These are phyloP conservation scores for Callinectes sapidus DNA, from an alignment of 2,888 invertebrate genomes.

Conservation along the genomic window DNA sequence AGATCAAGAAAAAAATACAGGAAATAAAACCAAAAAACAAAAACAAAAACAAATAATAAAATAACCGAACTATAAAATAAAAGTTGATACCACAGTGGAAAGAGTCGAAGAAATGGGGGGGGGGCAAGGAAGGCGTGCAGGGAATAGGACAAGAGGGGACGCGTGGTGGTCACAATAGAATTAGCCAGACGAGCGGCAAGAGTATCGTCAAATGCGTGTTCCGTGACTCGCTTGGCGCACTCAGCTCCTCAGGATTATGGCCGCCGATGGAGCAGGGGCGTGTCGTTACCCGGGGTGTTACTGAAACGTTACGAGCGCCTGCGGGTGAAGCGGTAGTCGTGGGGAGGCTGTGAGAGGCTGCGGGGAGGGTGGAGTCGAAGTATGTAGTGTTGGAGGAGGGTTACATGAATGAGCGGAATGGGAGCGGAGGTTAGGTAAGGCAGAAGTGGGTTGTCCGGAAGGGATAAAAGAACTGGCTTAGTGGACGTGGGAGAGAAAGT, in stretches of 20 bases:
- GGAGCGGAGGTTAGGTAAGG: neutral
- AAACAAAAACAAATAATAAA: too few relatives aligned
- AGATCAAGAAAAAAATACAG: too few relatives aligned
- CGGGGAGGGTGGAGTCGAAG: neutral
- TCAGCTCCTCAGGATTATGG: conserved; percentile 14
- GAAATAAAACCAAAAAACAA: too few relatives aligned
- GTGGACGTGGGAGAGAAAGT: neutral
- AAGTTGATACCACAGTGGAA: neutral
- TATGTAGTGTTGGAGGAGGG: neutral
- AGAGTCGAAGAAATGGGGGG: neutral
- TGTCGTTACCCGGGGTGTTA: conserved; percentile 24
- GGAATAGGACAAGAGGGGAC: neutral
- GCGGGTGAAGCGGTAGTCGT: neutral
- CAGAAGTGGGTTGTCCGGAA: neutral
- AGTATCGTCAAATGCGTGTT: neutral
- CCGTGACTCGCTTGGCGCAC: conserved; percentile 24
- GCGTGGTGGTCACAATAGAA: neutral
- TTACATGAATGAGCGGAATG: conserved; percentile 5
- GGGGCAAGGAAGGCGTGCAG: neutral
- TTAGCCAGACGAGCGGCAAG: conserved; percentile 16
- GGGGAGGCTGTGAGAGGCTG: neutral
- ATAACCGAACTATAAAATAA: too few relatives aligned
- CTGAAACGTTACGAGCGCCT: conserved; percentile 16
- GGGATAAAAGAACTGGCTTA: neutral
- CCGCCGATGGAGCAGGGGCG: conserved; percentile 16